Base-by-base conservation (phyloP, 2,888 invertebrate genomes). In the Papilio protenor region DNA sequence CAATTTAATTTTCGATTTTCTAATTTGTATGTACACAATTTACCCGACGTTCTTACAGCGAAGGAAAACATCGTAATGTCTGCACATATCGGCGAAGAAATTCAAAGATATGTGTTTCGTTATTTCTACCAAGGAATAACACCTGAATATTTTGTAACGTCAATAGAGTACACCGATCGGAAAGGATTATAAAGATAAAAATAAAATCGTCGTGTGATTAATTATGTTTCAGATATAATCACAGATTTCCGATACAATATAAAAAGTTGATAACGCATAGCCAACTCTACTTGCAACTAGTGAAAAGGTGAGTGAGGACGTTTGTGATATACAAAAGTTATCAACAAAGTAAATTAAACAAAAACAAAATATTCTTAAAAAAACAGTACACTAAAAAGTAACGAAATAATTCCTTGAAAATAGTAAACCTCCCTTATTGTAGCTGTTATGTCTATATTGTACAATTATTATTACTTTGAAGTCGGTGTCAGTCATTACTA, bases 121-220 rank as follows among this genome's bases (percentile, higher is more conserved):
- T 69, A 45, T 69, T 45, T 69, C 45, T 73, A 61, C 59, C 23
- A 73, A 21, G 16, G 27, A 61, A 64, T 21, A 66, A 47, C 66
- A 75, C 75, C 64, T 75, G 75, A n/a, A n/a, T n/a, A 6, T 40
- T 40, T 69, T 75, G n/a, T 16, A 33, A 52, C 45, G 66, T 69
- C 55, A 75, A 23, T 52, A 16, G n/a, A 10, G 27, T 55, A 66
- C 23, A 49, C 12, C 55, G 57, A 73, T 73, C 33, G 77, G 66
- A 45, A 57, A 47, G 73, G 69, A 77, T 77, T 73, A 77, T 23
- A 21, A 18, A 73, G 77, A 77, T 77, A 49, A 40, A 69, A 69
- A 14, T 57, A n/a, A 61, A 40, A 72, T 40, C 10, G 49, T 27
- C 45, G 49, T 52, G 21, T 73, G 69, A 77, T 77, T 73, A 77